Conservation (phyloP, 1,140 invertebrate genomes). For the Sitodiplosis mosellana region DNA sequence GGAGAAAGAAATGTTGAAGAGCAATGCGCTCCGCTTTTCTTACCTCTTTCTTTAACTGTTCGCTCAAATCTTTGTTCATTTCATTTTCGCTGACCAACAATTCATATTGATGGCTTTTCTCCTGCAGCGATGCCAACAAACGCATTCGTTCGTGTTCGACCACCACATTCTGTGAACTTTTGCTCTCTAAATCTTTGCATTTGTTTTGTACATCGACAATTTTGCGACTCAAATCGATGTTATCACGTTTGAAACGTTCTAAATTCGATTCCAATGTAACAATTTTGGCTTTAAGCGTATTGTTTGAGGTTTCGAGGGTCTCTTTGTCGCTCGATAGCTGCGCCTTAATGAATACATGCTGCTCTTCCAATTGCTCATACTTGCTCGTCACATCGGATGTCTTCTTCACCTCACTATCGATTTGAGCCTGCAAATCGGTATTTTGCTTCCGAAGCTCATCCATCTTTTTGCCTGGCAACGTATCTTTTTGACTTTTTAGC, state of each 20-base stretch:
- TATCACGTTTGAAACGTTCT: constrained; percentile 12
- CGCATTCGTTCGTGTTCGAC: constrained; percentile 43
- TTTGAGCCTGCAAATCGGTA: constrained; percentile 37
- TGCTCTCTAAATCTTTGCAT: constrained; percentile 24
- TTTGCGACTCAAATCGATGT: constrained; percentile 35
- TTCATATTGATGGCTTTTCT: constrained; percentile 55
- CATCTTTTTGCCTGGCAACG: constrained; percentile 29
- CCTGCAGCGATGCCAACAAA: constrained; percentile 46
- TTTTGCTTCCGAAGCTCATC: constrained; percentile 41
- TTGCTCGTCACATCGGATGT: constrained; percentile 62
- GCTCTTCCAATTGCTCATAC: constrained; percentile 66
- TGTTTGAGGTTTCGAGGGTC: constrained; percentile 31
- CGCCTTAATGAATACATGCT: constrained; percentile 59
- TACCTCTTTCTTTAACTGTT: constrained; percentile 42
- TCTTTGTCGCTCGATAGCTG: constrained; percentile 60
- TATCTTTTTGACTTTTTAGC: constrained; percentile 24
- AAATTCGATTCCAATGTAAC: constrained; percentile 13
- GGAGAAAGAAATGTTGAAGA: no score
- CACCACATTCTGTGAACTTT: constrained; percentile 21
- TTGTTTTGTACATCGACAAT: constrained; percentile 44
- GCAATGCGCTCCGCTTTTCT: constrained; percentile 1
- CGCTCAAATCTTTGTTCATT: constrained; percentile 47
- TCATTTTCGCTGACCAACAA: constrained; percentile 52
- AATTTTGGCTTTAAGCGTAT: constrained; percentile 14
- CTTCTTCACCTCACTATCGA: constrained; percentile 45